Evolutionary conservation across 1,140 invertebrate species (phyloP).

Genomic region (Drosophila ohnishii): DNA sequence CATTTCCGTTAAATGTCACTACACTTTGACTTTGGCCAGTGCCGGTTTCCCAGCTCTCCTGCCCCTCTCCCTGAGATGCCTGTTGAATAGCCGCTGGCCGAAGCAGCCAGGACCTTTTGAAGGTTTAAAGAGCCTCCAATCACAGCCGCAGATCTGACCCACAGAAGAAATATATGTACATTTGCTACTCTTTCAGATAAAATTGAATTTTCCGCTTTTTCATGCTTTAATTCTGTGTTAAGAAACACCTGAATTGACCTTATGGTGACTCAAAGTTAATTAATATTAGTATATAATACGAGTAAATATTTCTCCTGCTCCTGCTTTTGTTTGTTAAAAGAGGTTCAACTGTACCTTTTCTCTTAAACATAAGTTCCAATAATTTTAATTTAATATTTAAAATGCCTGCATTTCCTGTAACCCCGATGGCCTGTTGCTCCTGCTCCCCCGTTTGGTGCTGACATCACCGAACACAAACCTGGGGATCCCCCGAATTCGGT

Average conservation of each 20-base stretch:
- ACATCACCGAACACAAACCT: not conserved
- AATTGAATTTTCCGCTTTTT: not conserved
- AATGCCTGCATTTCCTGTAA: not conserved
- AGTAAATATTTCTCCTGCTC: too few relatives aligned
- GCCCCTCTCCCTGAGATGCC: conserved; percentile 3
- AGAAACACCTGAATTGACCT: too few relatives aligned
- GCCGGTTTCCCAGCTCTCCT: not conserved
- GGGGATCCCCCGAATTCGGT: not conserved
- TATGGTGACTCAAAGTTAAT: too few relatives aligned
- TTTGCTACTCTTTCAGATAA: not conserved
- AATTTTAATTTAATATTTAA: too few relatives aligned
- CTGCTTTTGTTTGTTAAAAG: too few relatives aligned
- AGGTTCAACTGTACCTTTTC: too few relatives aligned
- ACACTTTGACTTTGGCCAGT: conserved; percentile 51
- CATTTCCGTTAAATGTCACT: conserved; percentile 72
- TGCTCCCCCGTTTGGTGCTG: not conserved
- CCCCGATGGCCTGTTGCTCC: conserved; percentile 5
- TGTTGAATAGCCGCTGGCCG: conserved; percentile 32
- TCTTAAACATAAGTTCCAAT: too few relatives aligned
- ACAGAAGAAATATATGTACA: too few relatives aligned
- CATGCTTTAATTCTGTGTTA: too few relatives aligned
- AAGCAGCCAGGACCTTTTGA: conserved; percentile 1
- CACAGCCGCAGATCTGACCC: not conserved
- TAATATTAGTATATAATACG: too few relatives aligned
- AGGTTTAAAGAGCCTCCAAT: conserved; percentile 7